phyloP scores from a whole-genome alignment of 1,140 invertebrate genomes.

The Sycophaga agraensis region DNA sequence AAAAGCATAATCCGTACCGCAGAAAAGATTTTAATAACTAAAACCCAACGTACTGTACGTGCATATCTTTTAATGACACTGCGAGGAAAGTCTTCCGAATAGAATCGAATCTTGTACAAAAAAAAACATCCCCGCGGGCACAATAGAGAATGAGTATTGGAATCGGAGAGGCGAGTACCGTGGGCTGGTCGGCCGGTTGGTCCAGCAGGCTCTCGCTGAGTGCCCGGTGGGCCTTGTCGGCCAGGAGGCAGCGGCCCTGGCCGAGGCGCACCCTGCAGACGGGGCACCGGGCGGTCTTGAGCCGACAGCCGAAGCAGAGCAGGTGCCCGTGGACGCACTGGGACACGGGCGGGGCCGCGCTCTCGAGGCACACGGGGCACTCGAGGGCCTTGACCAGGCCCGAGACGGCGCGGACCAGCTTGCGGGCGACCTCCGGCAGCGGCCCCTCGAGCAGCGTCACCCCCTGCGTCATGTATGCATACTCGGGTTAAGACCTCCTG shows the following conservation, averaged over 20 bases:
- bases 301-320: slow-evolving; percentile 63
- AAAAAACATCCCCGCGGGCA: too few relatives aligned
- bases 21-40: too few relatives aligned
- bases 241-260: slow-evolving; percentile 60
- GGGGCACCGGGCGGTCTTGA: slow-evolving; percentile 63
- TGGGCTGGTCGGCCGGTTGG: too few relatives aligned
- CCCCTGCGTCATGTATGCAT: background rate
- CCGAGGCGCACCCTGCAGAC: slow-evolving; percentile 60
- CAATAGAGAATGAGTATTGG: too few relatives aligned
- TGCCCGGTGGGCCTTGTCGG: slow-evolving; percentile 58
- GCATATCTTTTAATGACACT: too few relatives aligned
- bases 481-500: too few relatives aligned
- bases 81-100: too few relatives aligned
- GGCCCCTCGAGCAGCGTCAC: slow-evolving; percentile 41
- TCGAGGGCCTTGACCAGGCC: slow-evolving; percentile 62
- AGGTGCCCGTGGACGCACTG: slow-evolving; percentile 71
- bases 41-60: too few relatives aligned
- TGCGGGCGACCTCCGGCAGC: slow-evolving; percentile 47
- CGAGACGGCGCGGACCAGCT: slow-evolving; percentile 50
- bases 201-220: slow-evolving; percentile 48
- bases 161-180: too few relatives aligned
- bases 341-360: slow-evolving; percentile 63
- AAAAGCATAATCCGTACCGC: too few relatives aligned
- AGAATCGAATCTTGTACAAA: too few relatives aligned
- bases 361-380: slow-evolving; percentile 65